Evolutionary conservation across 2,888 invertebrate genomes (phyloP).

Genomic region (Troides oblongomaculatus): DNA sequence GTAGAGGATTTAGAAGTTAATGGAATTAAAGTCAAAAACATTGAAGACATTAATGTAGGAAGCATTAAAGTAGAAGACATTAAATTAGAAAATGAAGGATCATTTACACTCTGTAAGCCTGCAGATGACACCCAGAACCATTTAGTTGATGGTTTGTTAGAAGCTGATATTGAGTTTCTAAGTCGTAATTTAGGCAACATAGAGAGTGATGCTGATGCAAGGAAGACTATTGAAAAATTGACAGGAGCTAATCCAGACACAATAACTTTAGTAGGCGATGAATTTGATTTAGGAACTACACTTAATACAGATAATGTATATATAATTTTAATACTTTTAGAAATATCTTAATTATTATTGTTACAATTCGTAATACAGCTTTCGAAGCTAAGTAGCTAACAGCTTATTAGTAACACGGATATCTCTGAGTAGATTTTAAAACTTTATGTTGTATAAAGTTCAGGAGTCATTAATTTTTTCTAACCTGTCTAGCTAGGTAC

Average conservation of each 20-base stretch:
- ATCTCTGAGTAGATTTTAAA: no score
- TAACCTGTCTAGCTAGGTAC: no score
- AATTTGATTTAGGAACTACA: conserved; percentile 73
- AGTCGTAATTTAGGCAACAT: conserved; percentile 74
- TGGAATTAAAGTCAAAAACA: conserved; percentile 66
- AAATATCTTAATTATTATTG: no score
- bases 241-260: conserved; percentile 74
- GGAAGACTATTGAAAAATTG: conserved; percentile 75
- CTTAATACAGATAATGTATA: conserved; percentile 63
- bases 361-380: no score
- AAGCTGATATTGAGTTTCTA: conserved; percentile 75
- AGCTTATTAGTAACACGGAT: no score
- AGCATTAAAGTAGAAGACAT: conserved; percentile 71
- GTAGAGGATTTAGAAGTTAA: conserved; percentile 65
- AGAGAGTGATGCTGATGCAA: conserved; percentile 75
- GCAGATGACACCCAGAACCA: conserved; percentile 60
- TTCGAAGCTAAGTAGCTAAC: no score
- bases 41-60: conserved; percentile 64
- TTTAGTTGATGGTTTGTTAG: conserved; percentile 69
- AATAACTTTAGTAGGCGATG: conserved; percentile 70
- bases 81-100: conserved; percentile 67
- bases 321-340: background rate
- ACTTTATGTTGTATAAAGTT: no score
- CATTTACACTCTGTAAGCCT: conserved; percentile 65
- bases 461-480: no score